Percentiles rank a stretch among this genome's conserved stretches.
Conservation (phyloP, 2,888 invertebrate genomes). For the Microchrysa polita region DNA sequence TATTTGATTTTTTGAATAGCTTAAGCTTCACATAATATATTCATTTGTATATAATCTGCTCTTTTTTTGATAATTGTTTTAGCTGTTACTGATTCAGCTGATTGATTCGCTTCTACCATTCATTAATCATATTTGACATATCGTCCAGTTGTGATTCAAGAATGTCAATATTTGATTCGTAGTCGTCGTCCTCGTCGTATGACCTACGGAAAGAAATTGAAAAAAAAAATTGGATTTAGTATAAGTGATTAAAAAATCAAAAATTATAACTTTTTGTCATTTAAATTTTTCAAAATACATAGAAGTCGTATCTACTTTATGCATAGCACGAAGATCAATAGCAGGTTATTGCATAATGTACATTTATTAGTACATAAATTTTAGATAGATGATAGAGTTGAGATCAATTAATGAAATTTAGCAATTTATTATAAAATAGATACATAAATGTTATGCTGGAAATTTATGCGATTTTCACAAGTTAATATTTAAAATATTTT, state of each 20-base stretch:
- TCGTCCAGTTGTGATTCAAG: constrained; percentile 52
- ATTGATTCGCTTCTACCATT: constrained; percentile 48
- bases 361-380: too few species aligned
- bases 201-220: constrained; percentile 46
- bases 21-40: too few species aligned
- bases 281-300: not conserved
- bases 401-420: not conserved
- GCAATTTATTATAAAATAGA: not conserved
- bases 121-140: constrained; percentile 51
- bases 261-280: not conserved
- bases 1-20: not conserved
- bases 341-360: too few species aligned
- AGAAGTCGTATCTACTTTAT: not conserved
- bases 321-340: too few species aligned
- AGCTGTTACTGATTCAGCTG: not conserved
- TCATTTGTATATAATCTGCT: too few species aligned
- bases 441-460: not conserved
- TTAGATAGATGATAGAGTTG: not conserved
- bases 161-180: constrained; percentile 52
- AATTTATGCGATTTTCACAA: too few species aligned
- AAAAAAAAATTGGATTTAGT: constrained; percentile 5
- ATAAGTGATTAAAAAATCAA: not conserved
- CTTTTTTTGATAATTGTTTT: not conserved
- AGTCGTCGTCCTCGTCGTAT: constrained; percentile 52
- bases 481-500: too few species aligned